A percentile compares a stretch with the other conserved stretches of the same genome.
Evolutionary conservation across 2,113 vertebrate species (phyloP).

Genomic region (Dryoscopus gambensis): DNA sequence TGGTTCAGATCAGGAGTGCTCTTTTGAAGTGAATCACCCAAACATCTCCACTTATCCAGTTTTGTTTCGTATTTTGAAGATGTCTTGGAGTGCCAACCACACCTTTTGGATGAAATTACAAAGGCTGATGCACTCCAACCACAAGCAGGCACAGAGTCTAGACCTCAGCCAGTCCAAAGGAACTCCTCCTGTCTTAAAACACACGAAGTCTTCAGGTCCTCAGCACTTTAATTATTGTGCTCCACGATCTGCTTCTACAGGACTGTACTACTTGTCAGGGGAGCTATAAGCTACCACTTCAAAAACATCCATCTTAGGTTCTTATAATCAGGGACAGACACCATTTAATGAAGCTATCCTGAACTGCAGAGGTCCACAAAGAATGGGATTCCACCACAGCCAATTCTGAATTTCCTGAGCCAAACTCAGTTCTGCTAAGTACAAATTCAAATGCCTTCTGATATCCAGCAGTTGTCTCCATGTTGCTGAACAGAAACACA

Average conservation of each 20-base stretch:
- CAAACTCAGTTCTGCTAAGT: background rate
- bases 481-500: background rate
- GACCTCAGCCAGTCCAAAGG: constrained; percentile 29
- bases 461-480: background rate
- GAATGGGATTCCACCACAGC: background rate
- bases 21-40: constrained; percentile 38
- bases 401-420: background rate
- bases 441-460: background rate
- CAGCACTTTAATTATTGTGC: background rate
- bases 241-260: background rate
- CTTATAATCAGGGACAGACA: background rate
- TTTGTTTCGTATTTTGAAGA: constrained; percentile 12
- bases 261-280: background rate
- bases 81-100: constrained; percentile 28
- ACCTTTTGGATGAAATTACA: constrained; percentile 40
- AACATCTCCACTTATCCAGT: background rate
- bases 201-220: background rate
- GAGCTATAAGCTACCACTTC: background rate
- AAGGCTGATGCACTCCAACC: constrained; percentile 35
- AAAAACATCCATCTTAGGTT: background rate
- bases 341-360: background rate
- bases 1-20: constrained; percentile 14
- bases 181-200: constrained; percentile 1
- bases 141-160: constrained; percentile 43
- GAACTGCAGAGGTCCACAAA: background rate